Base-by-base conservation (phyloP, 1,140 invertebrate genomes). In the Himalopsyche phryganea region DNA sequence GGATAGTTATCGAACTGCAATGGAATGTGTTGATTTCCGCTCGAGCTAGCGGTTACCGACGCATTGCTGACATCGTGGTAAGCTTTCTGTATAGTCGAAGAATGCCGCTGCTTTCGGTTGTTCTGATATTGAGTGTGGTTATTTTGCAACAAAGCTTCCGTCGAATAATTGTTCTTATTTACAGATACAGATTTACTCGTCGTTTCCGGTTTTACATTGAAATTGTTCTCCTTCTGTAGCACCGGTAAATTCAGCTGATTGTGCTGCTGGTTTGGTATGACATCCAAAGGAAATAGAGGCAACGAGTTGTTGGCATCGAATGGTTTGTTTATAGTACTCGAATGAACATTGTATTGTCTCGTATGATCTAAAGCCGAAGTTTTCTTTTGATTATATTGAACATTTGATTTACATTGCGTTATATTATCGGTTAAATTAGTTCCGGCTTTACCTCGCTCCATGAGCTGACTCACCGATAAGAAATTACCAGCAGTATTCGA, bases 391-490 rank as follows among this genome's bases (percentile, higher is more conserved):
- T n/a, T 35, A 19, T 35, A 54, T 10, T 20, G 23, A 17, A 46
- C 36, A 10, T 20, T 6, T n/a, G 51, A 19, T 46, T 54, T 54
- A 10, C 17, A 42, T 14, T 33, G 7, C 7, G 18, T 32, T 1
- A 15, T 36, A 36, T 19, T 36, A 7, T 46, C 51, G n/a, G 6
- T 11, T 10, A 40, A 9, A 1, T 13, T n/a, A 0, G 17, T 23
- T 9, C 45, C 48, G 14, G 50, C 41, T 54, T 64, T 58, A 11
- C 58, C 41, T 38, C 62, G 45, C 36, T 86, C 83, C 9, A 86
- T 82, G 7, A 86, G 65, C 59, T 86, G 83, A 70, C 83, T 86
- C 0, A 86, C 84, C 0, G 84, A 86, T 4, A 86, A 64, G 47
- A 85, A 85, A 50, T 68, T 74, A 10, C 55, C 61, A 33, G 40